A percentile compares a stretch with the other conserved stretches of the same genome.
phyloP scores from a whole-genome alignment of 2,888 invertebrate species.

The Hemistola chrysoprasaria region DNA sequence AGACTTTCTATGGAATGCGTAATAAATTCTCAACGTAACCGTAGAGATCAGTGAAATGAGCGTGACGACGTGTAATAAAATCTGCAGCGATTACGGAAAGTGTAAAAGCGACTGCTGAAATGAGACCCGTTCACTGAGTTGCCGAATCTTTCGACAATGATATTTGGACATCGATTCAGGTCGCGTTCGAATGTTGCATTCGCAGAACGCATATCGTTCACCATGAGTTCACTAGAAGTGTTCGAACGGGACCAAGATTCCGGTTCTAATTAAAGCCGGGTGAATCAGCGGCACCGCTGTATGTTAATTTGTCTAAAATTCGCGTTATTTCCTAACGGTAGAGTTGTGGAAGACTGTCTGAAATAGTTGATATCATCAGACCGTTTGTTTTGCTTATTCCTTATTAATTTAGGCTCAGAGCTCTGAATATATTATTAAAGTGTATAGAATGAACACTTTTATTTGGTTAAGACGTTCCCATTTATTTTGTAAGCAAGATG shows the following conservation, averaged over 20 bases:
- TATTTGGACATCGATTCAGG: not conserved
- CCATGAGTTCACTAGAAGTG: slow-evolving; percentile 50
- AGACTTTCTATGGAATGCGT: slow-evolving; percentile 20
- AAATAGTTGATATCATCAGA: slow-evolving; percentile 10
- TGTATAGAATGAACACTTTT: too few relatives aligned
- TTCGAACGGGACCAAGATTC: slow-evolving; percentile 64
- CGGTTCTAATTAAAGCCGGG: slow-evolving; percentile 69
- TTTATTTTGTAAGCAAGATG: too few relatives aligned
- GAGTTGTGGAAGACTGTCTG: slow-evolving; percentile 38
- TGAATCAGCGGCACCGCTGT: slow-evolving; percentile 58
- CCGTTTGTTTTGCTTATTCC: slow-evolving; percentile 9
- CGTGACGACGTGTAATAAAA: slow-evolving; percentile 46
- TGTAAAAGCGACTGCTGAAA: slow-evolving; percentile 36
- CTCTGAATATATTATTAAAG: too few relatives aligned
- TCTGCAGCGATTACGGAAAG: slow-evolving; percentile 48
- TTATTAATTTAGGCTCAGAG: too few relatives aligned
- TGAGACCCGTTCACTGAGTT: slow-evolving; percentile 29
- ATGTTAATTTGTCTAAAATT: slow-evolving; percentile 68
- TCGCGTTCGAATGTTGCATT: slow-evolving; percentile 56
- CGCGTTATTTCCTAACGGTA: slow-evolving; percentile 55
- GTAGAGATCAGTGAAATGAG: slow-evolving; percentile 40
- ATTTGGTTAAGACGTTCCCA: too few relatives aligned
- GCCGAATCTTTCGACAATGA: too few relatives aligned
- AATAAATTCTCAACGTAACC: slow-evolving; percentile 36
- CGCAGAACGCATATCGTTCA: slow-evolving; percentile 62